phyloP scores from a whole-genome alignment of 1,140 invertebrate species.

The Drosophila lini region DNA sequence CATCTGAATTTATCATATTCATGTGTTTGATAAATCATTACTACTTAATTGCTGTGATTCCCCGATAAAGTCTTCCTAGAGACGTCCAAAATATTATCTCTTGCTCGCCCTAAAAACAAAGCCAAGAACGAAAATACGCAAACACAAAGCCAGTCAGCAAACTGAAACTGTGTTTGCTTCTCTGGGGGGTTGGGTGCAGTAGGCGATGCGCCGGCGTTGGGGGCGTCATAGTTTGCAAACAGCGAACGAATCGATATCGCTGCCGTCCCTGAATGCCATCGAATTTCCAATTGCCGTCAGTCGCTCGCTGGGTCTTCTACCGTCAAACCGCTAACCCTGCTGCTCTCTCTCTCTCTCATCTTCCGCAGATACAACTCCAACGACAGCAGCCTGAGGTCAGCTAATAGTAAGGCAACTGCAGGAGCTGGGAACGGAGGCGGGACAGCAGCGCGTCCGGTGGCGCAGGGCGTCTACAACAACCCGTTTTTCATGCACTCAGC shows the following conservation, averaged over 20 bases:
- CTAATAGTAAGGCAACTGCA: conserved; percentile 77
- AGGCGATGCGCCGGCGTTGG: background rate
- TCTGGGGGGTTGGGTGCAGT: conserved; percentile 1
- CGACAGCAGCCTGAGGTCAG: conserved; percentile 67
- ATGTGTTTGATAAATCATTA: background rate
- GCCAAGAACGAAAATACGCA: conserved; percentile 20
- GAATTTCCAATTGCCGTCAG: conserved; percentile 53
- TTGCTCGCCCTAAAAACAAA: conserved; percentile 5
- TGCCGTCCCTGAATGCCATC: conserved; percentile 59
- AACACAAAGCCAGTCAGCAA: background rate
- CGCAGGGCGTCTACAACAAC: conserved; percentile 95
- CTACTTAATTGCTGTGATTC: conserved; percentile 4
- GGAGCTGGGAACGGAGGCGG: conserved; percentile 70
- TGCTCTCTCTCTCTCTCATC: background rate
- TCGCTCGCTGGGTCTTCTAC: conserved; percentile 13
- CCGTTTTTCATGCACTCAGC: conserved; percentile 93
- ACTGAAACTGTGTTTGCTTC: background rate
- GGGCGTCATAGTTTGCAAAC: conserved; percentile 28
- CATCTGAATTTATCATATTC: background rate
- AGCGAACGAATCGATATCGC: conserved; percentile 54
- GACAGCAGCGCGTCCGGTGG: conserved; percentile 84
- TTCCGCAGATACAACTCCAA: conserved; percentile 69
- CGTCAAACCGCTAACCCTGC: background rate
- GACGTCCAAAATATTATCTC: background rate
- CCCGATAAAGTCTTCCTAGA: background rate